These are phyloP conservation scores for Ophion obscuratus DNA, from an alignment of 2,888 invertebrate species.

Conservation along the genomic window DNA sequence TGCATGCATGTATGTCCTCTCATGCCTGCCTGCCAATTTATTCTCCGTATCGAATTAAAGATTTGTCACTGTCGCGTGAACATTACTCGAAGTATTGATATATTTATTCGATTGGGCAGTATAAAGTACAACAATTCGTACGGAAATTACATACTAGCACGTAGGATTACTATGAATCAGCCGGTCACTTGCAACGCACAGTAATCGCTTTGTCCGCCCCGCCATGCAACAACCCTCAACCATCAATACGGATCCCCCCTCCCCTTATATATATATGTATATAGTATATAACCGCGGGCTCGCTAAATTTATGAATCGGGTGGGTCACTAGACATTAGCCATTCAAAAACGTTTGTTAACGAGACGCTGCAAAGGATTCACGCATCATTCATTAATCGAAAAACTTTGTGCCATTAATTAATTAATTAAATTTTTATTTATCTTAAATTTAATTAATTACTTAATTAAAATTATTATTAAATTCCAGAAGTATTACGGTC, in stretches of 20 bases:
- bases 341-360: too few species aligned
- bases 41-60: conserved; percentile 23
- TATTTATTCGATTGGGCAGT: conserved; percentile 29
- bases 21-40: background rate
- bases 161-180: conserved; percentile 34
- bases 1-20: background rate
- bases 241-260: conserved; percentile 12
- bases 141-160: conserved; percentile 17
- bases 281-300: background rate
- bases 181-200: conserved; percentile 29
- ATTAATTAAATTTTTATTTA: too few species aligned
- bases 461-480: too few species aligned
- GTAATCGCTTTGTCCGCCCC: conserved; percentile 30
- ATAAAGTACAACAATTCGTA: conserved; percentile 11
- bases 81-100: conserved; percentile 17
- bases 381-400: too few species aligned
- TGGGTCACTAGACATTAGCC: too few species aligned
- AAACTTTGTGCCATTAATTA: too few species aligned
- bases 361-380: too few species aligned
- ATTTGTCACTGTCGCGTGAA: conserved; percentile 33
- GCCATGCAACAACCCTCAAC: conserved; percentile 42
- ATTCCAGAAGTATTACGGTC: too few species aligned
- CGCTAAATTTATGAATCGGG: too few species aligned
- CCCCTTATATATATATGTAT: background rate
- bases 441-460: too few species aligned